Base-by-base conservation (phyloP, 2,888 invertebrate genomes). In the Quadroppia sp. region DNA sequence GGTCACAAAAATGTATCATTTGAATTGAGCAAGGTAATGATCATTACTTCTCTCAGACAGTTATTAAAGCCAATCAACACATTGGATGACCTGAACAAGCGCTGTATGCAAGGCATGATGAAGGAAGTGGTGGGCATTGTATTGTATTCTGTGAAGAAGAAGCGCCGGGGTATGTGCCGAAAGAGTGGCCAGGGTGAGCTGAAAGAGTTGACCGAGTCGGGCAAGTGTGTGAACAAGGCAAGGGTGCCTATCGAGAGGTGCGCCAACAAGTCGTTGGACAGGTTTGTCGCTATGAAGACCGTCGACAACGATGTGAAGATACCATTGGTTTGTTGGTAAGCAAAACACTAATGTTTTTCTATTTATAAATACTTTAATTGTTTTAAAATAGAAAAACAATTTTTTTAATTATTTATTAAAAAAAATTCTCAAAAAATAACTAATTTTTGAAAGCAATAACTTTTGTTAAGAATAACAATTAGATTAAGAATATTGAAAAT, bases 271-370 rank as follows among this genome's bases (percentile, higher is more conserved):
- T n/a, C 36, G 1, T 4, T 64, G 17, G 64, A 64, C 9, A 32
- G 64, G 20, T 36, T 64, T 17, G 2, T 64, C 17, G 64, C 36
- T 6, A 64, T 64, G 64, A 64, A 36, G n/a, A 32, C 28, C 3
- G 36, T 20, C 9, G n/a, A 30, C 36, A 17, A 64, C 6, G 36
- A 64, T 20, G 9, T 64, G 32, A 64, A 64, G 20, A 64, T 64
- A n/a, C 64, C 64, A n/a, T 36, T 64, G n/a, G 64, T n/a, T 36
- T 64, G 64, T n/a, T 64, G 64, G 64, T 64, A 64, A 23, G 56
- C n/a, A 53, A n/a, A n/a, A 6, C n/a, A 11, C 15, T 42, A n/a
- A n/a, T 6, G 20, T 23, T 17, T 6, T 20, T 23, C 13, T 50
- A 53, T 53, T 53, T 53, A 17, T 7, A 11, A 42, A 11, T 42